phyloP scores from a whole-genome alignment of 2,797 vertebrate genomes.

The Sciurus vulgaris region DNA sequence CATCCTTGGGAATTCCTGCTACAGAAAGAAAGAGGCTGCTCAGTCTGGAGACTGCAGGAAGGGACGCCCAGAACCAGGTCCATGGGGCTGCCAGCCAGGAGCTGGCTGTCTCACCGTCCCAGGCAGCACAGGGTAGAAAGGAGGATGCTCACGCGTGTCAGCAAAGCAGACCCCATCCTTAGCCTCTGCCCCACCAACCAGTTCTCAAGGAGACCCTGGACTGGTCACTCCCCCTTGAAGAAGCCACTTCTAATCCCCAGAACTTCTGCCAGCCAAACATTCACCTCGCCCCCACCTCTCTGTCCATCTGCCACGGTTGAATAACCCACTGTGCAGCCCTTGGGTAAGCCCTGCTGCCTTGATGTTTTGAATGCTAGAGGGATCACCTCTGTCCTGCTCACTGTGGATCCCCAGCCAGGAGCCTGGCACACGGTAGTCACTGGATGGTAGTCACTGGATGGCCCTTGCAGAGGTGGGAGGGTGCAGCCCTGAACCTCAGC shows the following conservation, averaged over 20 bases:
- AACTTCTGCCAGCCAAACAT: not conserved
- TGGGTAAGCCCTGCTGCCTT: not conserved
- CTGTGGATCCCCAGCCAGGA: not conserved
- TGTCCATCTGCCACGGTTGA: not conserved
- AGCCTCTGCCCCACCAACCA: not conserved
- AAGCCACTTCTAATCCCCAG: not conserved
- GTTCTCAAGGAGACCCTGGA: not conserved
- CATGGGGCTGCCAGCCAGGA: not conserved
- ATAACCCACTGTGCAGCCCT: not conserved
- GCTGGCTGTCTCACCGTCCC: not conserved
- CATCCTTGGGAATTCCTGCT: slow-evolving; percentile 82
- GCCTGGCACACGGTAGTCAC: slow-evolving; percentile 59
- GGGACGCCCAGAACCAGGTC: not conserved
- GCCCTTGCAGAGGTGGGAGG: not conserved
- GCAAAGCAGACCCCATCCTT: not conserved
- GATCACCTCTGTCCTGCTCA: not conserved
- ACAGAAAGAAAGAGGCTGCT: slow-evolving; percentile 70
- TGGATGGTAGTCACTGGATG: slow-evolving; percentile 69
- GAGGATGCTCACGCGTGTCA: accelerated
- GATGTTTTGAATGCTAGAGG: not conserved
- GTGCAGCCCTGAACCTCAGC: not conserved
- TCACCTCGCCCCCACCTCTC: not conserved
- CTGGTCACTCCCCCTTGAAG: not conserved
- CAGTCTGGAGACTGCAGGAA: not conserved
- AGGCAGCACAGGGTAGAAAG: not conserved